Conservation (phyloP, 2,888 invertebrate species). For the Tribolium freemani region DNA sequence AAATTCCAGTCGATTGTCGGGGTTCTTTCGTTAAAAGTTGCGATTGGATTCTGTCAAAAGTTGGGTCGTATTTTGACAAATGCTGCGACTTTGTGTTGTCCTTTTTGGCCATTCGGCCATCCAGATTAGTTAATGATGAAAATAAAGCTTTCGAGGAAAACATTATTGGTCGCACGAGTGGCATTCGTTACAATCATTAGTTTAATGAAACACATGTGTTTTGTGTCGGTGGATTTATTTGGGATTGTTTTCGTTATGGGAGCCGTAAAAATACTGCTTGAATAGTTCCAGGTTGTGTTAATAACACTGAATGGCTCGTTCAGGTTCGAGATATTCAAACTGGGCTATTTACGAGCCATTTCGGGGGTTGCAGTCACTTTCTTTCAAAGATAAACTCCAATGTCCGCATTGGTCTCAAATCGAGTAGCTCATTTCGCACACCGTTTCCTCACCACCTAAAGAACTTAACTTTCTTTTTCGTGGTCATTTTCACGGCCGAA, state of each 20-base stretch:
- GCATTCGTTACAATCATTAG: constrained; percentile 52
- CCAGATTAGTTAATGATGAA: constrained; percentile 41
- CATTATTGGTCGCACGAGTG: constrained; percentile 45
- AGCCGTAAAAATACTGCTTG: constrained; percentile 31
- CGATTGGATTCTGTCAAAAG: constrained; percentile 37
- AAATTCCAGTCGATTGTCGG: constrained; percentile 16
- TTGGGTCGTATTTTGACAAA: constrained; percentile 30
- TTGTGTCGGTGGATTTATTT: constrained; percentile 35
- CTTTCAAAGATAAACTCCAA: constrained; percentile 57
- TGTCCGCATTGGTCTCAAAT: constrained; percentile 53
- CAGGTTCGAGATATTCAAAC: constrained; percentile 52
- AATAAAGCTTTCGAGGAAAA: constrained; percentile 45
- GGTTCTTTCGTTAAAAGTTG: constrained; percentile 33
- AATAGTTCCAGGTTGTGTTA: constrained; percentile 10
- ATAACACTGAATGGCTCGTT: constrained; percentile 27
- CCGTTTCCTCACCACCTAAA: constrained; percentile 52
- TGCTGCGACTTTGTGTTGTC: constrained; percentile 21
- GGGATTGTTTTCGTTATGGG: constrained; percentile 10
- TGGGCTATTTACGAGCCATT: constrained; percentile 55
- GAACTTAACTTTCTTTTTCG: constrained; percentile 39
- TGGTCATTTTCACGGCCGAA: constrained; percentile 41
- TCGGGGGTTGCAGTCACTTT: constrained; percentile 55
- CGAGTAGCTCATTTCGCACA: constrained; percentile 58
- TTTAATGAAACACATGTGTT: constrained; percentile 49
- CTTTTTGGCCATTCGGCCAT: constrained; percentile 13